These are phyloP conservation scores for Tortrix viridana DNA, from an alignment of 2,888 invertebrate species.

Conservation along the genomic window DNA sequence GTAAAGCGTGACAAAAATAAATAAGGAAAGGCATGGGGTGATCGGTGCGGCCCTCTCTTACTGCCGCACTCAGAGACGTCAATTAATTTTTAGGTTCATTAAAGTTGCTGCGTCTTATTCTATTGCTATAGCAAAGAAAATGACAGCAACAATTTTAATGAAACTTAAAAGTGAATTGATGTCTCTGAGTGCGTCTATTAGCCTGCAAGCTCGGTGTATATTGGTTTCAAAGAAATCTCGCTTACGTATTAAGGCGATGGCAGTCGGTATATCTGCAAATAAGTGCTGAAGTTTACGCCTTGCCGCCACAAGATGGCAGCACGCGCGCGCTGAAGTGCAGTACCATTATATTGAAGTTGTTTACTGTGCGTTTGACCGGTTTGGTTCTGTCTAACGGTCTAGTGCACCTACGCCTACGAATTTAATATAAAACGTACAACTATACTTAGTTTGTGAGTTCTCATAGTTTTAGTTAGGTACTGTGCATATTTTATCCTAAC, in stretches of 20 bases:
- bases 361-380: conserved; percentile 26
- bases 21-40: conserved; percentile 51
- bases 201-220: conserved; percentile 39
- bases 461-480: too few relatives aligned
- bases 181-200: too few relatives aligned
- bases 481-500: too few relatives aligned
- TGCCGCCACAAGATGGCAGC: conserved; percentile 9
- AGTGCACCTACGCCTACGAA: conserved; percentile 43
- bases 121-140: too few relatives aligned
- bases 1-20: conserved; percentile 68
- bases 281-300: conserved; percentile 16
- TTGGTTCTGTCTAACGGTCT: conserved; percentile 38
- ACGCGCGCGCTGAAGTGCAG: conserved; percentile 18
- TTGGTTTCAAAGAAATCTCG: conserved; percentile 3
- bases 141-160: too few relatives aligned
- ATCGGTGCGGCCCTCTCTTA: conserved; percentile 71
- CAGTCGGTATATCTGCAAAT: conserved; percentile 16
- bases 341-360: background rate
- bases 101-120: too few relatives aligned
- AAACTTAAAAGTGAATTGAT: too few relatives aligned
- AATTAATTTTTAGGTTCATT: too few relatives aligned
- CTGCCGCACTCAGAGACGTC: too few relatives aligned
- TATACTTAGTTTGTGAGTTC: too few relatives aligned
- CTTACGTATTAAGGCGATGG: conserved; percentile 5
- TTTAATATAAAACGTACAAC: too few relatives aligned